Evolutionary conservation across 2,113 vertebrate species (phyloP).

Genomic region (Alectura lathami): DNA sequence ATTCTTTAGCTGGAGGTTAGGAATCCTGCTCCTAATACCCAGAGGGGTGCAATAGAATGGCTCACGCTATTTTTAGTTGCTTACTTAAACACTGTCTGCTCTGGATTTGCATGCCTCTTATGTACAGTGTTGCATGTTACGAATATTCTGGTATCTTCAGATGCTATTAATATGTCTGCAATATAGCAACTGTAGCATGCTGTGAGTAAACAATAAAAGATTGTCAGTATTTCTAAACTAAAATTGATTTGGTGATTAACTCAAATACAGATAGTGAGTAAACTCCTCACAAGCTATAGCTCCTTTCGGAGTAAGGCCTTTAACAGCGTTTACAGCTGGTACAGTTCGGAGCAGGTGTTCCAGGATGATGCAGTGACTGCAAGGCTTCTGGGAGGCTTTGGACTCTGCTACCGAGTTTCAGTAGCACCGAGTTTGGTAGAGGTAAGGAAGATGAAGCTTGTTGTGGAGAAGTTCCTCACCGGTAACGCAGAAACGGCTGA

Average conservation of each 20-base stretch:
- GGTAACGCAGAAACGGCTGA: neutral
- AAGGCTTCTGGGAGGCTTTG: neutral
- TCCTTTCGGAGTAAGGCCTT: neutral
- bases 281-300: neutral
- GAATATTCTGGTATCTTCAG: neutral
- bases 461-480: neutral
- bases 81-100: neutral
- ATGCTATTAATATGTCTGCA: neutral
- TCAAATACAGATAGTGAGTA: neutral
- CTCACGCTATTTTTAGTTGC: neutral
- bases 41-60: neutral
- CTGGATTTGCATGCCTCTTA: neutral
- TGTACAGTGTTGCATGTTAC: accelerated
- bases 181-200: neutral
- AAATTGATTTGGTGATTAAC: neutral
- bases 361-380: neutral
- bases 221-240: neutral
- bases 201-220: neutral
- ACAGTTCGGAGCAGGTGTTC: neutral
- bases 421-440: neutral
- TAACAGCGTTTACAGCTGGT: neutral
- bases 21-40: neutral
- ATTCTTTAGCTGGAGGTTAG: neutral
- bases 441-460: neutral
- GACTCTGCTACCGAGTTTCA: neutral